These are phyloP conservation scores for Polia nebulosa DNA, from an alignment of 2,888 invertebrate species.

Conservation along the genomic window DNA sequence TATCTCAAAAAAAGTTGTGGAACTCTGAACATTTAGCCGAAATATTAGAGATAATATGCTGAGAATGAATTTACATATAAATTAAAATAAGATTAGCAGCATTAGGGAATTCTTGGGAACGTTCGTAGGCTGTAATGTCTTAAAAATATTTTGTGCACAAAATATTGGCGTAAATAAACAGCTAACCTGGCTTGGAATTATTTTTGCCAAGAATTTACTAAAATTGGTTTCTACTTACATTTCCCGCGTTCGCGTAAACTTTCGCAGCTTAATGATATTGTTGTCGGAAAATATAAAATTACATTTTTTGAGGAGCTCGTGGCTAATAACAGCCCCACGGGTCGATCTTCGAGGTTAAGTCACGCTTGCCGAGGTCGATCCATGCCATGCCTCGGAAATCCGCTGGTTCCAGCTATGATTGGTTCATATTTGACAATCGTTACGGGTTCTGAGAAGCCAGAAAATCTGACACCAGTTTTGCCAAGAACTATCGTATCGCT, in stretches of 20 bases:
- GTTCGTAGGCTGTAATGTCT: conserved; percentile 56
- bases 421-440: not conserved
- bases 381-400: too few species aligned
- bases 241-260: conserved; percentile 16
- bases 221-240: conserved; percentile 32
- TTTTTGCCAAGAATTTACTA: conserved; percentile 32
- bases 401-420: too few species aligned
- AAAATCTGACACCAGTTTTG: not conserved
- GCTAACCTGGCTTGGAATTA: conserved; percentile 48
- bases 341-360: too few species aligned
- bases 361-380: too few species aligned
- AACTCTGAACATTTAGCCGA: conserved; percentile 72
- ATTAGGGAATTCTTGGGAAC: conserved; percentile 70
- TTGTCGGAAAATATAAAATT: not conserved
- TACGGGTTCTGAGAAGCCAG: not conserved
- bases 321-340: too few species aligned
- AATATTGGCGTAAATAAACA: conserved; percentile 63
- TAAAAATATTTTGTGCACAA: conserved; percentile 67
- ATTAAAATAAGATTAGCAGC: conserved; percentile 79
- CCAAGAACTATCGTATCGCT: not conserved
- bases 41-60: conserved; percentile 78
- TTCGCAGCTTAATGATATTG: conserved; percentile 21
- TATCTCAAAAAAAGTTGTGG: conserved; percentile 74
- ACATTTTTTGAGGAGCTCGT: not conserved
- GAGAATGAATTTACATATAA: conserved; percentile 80